Evolutionary conservation across 2,888 invertebrate species (phyloP).

Genomic region (Standfussiana lucernea): DNA sequence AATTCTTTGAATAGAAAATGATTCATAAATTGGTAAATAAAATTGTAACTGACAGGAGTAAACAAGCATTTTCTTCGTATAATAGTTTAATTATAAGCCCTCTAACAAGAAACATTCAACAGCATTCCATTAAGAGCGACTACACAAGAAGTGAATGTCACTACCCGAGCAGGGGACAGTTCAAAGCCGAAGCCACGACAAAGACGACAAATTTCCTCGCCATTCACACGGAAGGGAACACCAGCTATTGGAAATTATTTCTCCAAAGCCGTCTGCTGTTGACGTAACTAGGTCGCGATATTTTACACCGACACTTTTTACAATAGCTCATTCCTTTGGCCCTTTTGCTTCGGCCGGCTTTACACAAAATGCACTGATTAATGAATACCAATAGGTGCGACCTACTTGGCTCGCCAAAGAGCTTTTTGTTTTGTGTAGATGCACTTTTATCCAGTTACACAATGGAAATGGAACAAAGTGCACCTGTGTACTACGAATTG

Average conservation of each 20-base stretch:
- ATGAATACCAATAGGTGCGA: conserved; percentile 50
- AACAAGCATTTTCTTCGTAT: background rate
- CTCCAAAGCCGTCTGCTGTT: conserved; percentile 76
- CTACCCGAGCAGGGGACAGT: conserved; percentile 68
- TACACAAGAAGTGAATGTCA: conserved; percentile 68
- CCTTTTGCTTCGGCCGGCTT: conserved; percentile 59
- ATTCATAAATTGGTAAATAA: background rate
- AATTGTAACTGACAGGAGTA: conserved; percentile 1
- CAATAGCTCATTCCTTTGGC: conserved; percentile 67
- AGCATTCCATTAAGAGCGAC: conserved; percentile 36
- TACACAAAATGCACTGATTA: conserved; percentile 54
- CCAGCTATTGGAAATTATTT: conserved; percentile 84
- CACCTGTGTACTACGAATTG: conserved; percentile 44
- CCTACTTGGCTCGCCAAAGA: conserved; percentile 42
- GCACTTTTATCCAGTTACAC: conserved; percentile 46
- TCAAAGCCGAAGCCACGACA: conserved; percentile 75
- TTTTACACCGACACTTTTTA: conserved; percentile 77
- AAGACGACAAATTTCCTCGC: conserved; percentile 81
- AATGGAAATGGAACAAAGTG: conserved; percentile 36
- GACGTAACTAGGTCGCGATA: conserved; percentile 85
- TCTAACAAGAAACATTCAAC: conserved; percentile 7
- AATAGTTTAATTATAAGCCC: conserved; percentile 37
- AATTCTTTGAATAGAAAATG: background rate
- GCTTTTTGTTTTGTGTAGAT: conserved; percentile 47
- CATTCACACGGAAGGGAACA: conserved; percentile 78